Evolutionary conservation across 2,113 vertebrate genomes (phyloP), one percentile per base, ranked within the genome.

Genomic region (Sprattus sprattus): DNA sequence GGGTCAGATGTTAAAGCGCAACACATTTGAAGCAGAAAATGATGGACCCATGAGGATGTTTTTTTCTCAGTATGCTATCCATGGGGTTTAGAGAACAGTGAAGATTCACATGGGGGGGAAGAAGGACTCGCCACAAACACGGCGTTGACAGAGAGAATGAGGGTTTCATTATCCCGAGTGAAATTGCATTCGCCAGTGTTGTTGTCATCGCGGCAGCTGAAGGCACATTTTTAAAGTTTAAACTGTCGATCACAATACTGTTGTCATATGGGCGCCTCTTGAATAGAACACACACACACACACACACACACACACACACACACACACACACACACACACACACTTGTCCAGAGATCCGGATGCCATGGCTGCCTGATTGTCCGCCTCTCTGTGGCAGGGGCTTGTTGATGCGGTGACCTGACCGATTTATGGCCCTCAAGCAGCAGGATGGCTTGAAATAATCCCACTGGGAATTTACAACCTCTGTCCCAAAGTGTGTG

Each of bases 381-480:
- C 22, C 54, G n/a, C n/a, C 67, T 32, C 39, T 84, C 85, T 84
- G 60, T 85, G 83, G 84, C 88, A 81, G 60, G 54, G 45, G 84
- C 86, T 47, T 47, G 60, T 85, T 81, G 81, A 81, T 87, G 88
- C 81, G 89, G 88, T 44, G 85, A 78, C 83, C 22, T 45, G 83
- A 71, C 45, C 50, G 44, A 84, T 90, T 90, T 91, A 88, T 81
- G 64, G 64, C n/a, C n/a, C n/a, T 25, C n/a, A 25, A 11, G n/a
- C 64, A 87, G 60, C 71, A 82, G 49, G 85, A 85, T 85, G 67
- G 81, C 89, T 81, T 67, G 87, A 90, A 93, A 92, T 92, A 91
- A 90, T 92, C 90, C 87, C 46, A 5, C 18, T 20, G 86, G 82
- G 91, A 85, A 89, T 90, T 93, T 91, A 89, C 87, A 88, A 85